These are phyloP conservation scores for Melanchra persicariae DNA, from an alignment of 2,888 invertebrate species.

Conservation along the genomic window DNA sequence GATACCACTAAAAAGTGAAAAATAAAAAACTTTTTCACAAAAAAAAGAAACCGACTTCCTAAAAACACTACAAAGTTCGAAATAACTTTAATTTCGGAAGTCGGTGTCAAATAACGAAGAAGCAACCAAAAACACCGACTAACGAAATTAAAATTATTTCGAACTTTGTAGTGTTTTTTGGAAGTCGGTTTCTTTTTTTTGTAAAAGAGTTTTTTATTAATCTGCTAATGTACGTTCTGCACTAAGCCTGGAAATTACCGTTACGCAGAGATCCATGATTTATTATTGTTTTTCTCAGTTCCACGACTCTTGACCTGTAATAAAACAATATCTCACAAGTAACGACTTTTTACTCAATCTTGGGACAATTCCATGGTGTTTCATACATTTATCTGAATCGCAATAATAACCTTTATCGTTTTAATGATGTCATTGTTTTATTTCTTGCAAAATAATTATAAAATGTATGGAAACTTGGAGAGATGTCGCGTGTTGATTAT, in stretches of 20 bases:
- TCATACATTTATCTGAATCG: neutral
- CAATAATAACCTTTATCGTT: slow-evolving; percentile 2
- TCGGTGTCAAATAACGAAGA: no score
- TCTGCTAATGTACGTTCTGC: neutral
- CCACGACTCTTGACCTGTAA: slow-evolving; percentile 1
- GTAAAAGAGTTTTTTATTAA: no score
- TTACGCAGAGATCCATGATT: neutral
- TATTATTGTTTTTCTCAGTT: neutral
- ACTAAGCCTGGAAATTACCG: neutral
- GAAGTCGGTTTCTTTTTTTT: no score
- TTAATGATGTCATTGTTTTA: slow-evolving; percentile 2
- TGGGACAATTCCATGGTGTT: neutral
- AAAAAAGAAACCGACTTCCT: no score
- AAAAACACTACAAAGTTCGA: no score
- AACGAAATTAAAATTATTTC: no score
- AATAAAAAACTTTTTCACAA: no score
- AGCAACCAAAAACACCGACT: no score
- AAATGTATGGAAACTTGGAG: neutral
- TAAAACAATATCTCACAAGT: neutral
- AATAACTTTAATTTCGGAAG: no score
- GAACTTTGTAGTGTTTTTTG: no score
- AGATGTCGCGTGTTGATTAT: slow-evolving; percentile 1
- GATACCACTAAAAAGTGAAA: no score
- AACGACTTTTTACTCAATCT: slow-evolving; percentile 5
- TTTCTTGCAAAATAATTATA: slow-evolving; percentile 22